These are phyloP conservation scores for Phenacoccus solenopsis DNA, from an alignment of 1,140 invertebrate species.

Conservation along the genomic window DNA sequence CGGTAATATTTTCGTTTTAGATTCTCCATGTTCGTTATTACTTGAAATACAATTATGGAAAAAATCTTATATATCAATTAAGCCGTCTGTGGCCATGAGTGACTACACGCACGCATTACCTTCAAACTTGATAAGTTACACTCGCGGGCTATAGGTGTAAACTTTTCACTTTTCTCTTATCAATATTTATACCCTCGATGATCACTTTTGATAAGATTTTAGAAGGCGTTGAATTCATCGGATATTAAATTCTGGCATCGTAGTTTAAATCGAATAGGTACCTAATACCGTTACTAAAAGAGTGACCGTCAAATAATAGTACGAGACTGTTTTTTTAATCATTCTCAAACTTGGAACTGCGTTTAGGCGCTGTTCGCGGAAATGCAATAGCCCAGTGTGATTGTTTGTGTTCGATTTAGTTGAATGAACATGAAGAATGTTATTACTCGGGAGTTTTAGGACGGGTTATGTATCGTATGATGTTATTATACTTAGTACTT, in stretches of 20 bases:
- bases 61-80: neutral
- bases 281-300: neutral
- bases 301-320: neutral
- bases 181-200: neutral
- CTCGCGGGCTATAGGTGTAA: neutral
- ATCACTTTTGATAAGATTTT: neutral
- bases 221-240: too few species aligned
- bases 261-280: too few species aligned
- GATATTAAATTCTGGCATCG: too few species aligned
- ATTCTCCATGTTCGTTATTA: neutral
- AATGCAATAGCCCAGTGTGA: too few species aligned
- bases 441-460: too few species aligned
- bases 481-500: too few species aligned
- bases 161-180: constrained; percentile 3
- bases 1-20: neutral
- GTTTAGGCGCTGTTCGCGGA: too few species aligned
- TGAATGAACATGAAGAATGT: neutral
- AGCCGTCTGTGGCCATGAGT: neutral
- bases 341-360: too few species aligned
- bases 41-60: neutral
- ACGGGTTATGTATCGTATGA: too few species aligned
- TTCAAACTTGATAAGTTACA: neutral
- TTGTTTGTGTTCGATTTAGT: neutral
- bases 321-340: too few species aligned
- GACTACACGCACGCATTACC: neutral